Percentiles rank a stretch among this genome's conserved stretches.
These are phyloP conservation scores for Camptogramma bilineatum DNA, from an alignment of 2,888 invertebrate genomes.

Conservation along the genomic window DNA sequence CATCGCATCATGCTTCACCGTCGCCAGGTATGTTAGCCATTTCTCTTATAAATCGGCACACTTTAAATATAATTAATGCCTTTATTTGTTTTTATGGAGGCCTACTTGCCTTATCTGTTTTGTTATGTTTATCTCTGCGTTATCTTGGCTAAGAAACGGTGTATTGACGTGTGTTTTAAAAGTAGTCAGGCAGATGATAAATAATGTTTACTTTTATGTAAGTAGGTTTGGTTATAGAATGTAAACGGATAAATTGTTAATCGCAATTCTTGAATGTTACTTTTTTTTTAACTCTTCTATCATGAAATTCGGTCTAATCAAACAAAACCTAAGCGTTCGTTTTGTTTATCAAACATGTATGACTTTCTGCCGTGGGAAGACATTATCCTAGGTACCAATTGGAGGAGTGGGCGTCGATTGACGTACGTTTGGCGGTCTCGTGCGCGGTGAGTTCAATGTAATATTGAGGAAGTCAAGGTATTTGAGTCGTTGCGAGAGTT, in stretches of 20 bases:
- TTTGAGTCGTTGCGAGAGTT: constrained; percentile 84
- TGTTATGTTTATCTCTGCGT: constrained; percentile 59
- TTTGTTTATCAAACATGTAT: constrained; percentile 35
- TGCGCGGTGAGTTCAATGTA: constrained; percentile 83
- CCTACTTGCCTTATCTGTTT: constrained; percentile 58
- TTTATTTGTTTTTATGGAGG: constrained; percentile 45
- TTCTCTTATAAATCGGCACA: constrained; percentile 21
- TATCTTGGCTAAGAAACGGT: constrained; percentile 55
- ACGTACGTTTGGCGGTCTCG: constrained; percentile 80
- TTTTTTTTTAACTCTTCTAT: background rate
- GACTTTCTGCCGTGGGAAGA: constrained; percentile 53
- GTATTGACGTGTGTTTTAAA: constrained; percentile 48
- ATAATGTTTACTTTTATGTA: constrained; percentile 2
- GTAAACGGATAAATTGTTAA: background rate
- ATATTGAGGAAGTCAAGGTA: constrained; percentile 86
- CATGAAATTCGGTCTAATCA: constrained; percentile 11
- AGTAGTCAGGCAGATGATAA: constrained; percentile 32
- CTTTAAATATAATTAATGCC: constrained; percentile 30
- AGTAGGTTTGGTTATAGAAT: background rate
- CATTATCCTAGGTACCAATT: constrained; percentile 55
- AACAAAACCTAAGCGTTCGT: constrained; percentile 32
- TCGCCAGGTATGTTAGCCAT: constrained; percentile 67
- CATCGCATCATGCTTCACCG: constrained; percentile 63
- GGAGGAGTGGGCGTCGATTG: constrained; percentile 78
- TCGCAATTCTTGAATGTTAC: constrained; percentile 6